Base-by-base conservation (phyloP, 1,140 invertebrate genomes). In the Drosophila tristis region DNA sequence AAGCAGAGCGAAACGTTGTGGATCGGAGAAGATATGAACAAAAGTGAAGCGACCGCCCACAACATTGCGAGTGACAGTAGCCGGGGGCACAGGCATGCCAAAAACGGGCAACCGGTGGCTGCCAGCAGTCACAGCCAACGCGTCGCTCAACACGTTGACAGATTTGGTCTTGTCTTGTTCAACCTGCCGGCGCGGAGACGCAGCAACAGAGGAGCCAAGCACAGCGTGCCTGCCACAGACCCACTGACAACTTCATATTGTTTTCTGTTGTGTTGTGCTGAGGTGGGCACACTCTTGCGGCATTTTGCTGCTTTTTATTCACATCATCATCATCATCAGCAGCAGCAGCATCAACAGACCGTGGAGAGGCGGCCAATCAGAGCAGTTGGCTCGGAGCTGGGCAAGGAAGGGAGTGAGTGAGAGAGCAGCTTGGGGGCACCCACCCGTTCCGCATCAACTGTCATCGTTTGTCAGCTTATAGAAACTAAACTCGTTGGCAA, bases 381-480 rank as follows among this genome's bases (percentile, higher is more conserved):
- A 79, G 84, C 79, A 77, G 68, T 35, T 66, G 31, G 8, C 31
- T 31, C 8, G 9, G 8, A 9, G 11, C 4, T 13, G 11, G 11
- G 11, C 1, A 29, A 5, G 26, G 6, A 29, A 29, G 26, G 7
- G 61, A 45, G 53, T 20, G 50, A 25, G 42, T 44, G 31, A 53
- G 20, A 50, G 29, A 45, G 44, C 4, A 4, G 35, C 35, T 5
- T 39, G 35, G 79, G 44, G 59, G 76, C 80, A 89, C 84, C 85
- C 85, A 90, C 85, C 85, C 76, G 80, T 80, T 82, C 51, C 76
- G 67, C 80, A 87, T 91, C 84, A 86, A 91, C 89, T 91, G 89
- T 91, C 89, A 91, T 91, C 89, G 89, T 91, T 91, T 91, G 89
- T 91, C 89, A 91, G 89, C 85, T 91, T 91, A 91, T 89, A 71